Base-by-base conservation (phyloP, 2,888 invertebrate genomes). In the Gari tellinella region DNA sequence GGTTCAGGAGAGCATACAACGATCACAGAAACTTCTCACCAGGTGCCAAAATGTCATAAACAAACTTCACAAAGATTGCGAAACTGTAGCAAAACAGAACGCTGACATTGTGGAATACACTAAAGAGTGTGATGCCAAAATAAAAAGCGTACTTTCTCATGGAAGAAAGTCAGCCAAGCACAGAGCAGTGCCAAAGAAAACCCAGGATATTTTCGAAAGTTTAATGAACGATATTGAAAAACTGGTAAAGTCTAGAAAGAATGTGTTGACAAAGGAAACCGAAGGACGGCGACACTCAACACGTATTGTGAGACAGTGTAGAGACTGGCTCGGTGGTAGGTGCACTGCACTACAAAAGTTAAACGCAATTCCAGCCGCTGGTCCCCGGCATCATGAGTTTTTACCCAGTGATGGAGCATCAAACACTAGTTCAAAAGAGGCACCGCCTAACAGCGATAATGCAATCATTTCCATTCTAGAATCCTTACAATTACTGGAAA, bases 61-160 rank as follows among this genome's bases (percentile, higher is more conserved):
- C 26, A 85, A 85, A 55, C 75, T 85, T 1, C 85, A 85, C 64
- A 48, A 66, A 25, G 83, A 85, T 66, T 84, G 85, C 49, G 70
- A 76, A 57, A 62, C 72, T 0, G 81, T 83, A 43, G 83, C 84
- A 1, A 62, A 68, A 53, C 72, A 78, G 49, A 85, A 84, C 58
- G 70, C 73, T 3, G 82, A 84, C 38, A 83, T 85, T 49, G 53
- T 80, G 23, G 58, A 65, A 31, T 79, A 85, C 48, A 75, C 80
- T 23, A 77, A 77, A 38, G 69, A 79, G 57, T 83, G 81, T 53
- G 81, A 84, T 55, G 72, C 74, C 19, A 75, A 77, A 53, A 79
- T 85, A 1, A 67, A 72, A 72, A 51, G 60, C 19, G 75, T 80
- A 17, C 51, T 82, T 5, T 65, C 68, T 2, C 38, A 46, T 19